Conservation (phyloP, 2,113 vertebrate species). For the Silurus meridionalis region DNA sequence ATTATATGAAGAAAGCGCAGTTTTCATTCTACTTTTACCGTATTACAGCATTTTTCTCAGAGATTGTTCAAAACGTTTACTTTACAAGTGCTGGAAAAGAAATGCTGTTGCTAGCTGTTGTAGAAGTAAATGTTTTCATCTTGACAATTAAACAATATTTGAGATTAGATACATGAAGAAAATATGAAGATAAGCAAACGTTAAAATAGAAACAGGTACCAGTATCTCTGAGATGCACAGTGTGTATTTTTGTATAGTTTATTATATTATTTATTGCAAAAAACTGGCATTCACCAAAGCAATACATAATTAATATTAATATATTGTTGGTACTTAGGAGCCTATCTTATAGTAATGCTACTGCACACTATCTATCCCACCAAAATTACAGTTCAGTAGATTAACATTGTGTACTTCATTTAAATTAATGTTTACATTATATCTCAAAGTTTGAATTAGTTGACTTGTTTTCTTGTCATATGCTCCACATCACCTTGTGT, state of each 20-base stretch:
- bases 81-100: not conserved
- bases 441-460: slow-evolving; percentile 15
- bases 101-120: not conserved
- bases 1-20: not conserved
- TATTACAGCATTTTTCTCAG: not conserved
- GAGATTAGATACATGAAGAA: not conserved
- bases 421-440: slow-evolving; percentile 7
- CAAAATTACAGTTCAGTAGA: not conserved
- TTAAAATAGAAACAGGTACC: not conserved
- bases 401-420: slow-evolving; percentile 10
- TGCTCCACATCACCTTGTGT: too few species aligned
- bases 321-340: not conserved
- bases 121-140: not conserved
- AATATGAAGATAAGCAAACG: not conserved
- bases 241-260: not conserved
- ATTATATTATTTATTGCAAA: not conserved
- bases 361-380: not conserved
- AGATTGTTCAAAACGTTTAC: not conserved
- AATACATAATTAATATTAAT: not conserved
- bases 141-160: not conserved
- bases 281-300: not conserved
- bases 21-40: not conserved
- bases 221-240: not conserved
- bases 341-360: not conserved
- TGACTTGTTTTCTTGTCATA: not conserved